A percentile compares a stretch with the other conserved stretches of the same genome.
These are phyloP conservation scores for Puffinus mauretanicus DNA, from an alignment of 2,113 vertebrate species.

Conservation along the genomic window DNA sequence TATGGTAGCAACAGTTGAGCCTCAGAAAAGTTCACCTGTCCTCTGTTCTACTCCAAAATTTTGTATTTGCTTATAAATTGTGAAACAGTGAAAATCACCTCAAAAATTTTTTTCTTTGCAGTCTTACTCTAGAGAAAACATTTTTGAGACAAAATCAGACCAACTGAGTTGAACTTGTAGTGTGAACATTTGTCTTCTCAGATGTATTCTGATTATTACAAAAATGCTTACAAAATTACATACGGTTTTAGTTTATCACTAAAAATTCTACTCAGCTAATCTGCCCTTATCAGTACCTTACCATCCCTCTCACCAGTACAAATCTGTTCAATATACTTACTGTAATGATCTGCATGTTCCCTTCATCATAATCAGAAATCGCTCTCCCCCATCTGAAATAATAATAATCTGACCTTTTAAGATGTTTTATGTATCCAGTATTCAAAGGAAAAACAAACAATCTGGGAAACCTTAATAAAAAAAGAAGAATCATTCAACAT, in stretches of 20 bases:
- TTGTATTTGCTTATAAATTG: slow-evolving; percentile 51
- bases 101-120: slow-evolving; percentile 18
- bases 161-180: slow-evolving; percentile 25
- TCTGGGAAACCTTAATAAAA: slow-evolving; percentile 25
- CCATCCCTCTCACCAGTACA: not conserved
- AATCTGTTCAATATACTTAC: not conserved
- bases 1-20: slow-evolving; percentile 30
- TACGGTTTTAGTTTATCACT: slow-evolving; percentile 43
- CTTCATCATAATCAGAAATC: not conserved
- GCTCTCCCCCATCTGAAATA: not conserved
- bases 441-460: slow-evolving; percentile 16
- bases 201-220: slow-evolving; percentile 38
- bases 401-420: slow-evolving; percentile 38
- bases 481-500: not conserved
- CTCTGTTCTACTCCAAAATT: slow-evolving; percentile 47
- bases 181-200: not conserved
- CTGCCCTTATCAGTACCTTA: not conserved
- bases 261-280: slow-evolving; percentile 35
- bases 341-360: slow-evolving; percentile 48
- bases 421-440: slow-evolving; percentile 10
- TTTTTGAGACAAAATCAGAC: slow-evolving; percentile 59
- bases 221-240: slow-evolving; percentile 59
- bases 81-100: slow-evolving; percentile 38
- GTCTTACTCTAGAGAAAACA: slow-evolving; percentile 26
- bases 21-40: slow-evolving; percentile 55